phyloP scores from a whole-genome alignment of 2,113 vertebrate species.

The Pseudopipra pipra region DNA sequence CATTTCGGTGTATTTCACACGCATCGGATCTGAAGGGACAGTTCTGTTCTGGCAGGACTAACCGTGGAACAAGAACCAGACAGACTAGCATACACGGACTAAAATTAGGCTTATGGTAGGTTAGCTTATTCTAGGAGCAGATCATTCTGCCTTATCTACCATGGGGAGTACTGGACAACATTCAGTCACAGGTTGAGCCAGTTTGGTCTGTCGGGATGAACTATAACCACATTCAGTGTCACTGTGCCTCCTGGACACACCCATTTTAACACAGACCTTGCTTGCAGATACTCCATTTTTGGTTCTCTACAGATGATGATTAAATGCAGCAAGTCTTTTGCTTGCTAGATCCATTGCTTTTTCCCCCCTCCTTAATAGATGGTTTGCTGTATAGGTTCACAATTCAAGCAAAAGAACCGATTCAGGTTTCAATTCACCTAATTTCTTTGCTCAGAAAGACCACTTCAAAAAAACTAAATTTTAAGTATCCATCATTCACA shows the following conservation, averaged over 20 bases:
- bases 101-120: rapidly evolving
- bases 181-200: not conserved
- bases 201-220: conserved; percentile 29
- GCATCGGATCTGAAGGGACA: not conserved
- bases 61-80: not conserved
- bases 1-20: not conserved
- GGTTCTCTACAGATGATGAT: not conserved
- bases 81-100: not conserved
- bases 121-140: not conserved
- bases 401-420: not conserved
- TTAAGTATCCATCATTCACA: not conserved
- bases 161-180: not conserved
- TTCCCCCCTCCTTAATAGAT: not conserved
- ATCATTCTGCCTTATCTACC: not conserved
- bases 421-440: not conserved
- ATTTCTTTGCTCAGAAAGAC: not conserved
- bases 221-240: conserved; percentile 31
- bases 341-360: not conserved
- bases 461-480: not conserved
- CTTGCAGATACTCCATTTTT: conserved; percentile 41
- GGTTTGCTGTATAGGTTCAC: not conserved
- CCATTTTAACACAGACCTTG: conserved; percentile 52
- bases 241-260: conserved; percentile 72
- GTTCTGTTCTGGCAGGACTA: not conserved
- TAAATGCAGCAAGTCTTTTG: not conserved